These are phyloP conservation scores for Acomys russatus DNA, from an alignment of 2,797 vertebrate species.

Conservation along the genomic window DNA sequence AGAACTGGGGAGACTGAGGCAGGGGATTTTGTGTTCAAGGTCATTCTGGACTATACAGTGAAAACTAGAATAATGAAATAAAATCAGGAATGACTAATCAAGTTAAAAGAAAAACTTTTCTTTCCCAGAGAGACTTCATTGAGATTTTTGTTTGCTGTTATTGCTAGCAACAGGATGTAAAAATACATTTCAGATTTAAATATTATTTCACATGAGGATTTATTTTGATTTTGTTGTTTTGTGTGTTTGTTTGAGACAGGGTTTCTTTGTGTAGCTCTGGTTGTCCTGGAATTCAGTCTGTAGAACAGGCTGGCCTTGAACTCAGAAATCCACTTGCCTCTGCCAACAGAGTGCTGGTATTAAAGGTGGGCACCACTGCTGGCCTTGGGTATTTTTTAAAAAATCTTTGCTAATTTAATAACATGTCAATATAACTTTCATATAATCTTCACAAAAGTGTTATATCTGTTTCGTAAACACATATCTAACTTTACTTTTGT, in stretches of 20 bases:
- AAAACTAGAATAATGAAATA: neutral
- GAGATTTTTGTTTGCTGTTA: neutral
- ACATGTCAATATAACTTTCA: neutral
- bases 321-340: neutral
- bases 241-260: neutral
- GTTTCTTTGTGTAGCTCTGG: neutral
- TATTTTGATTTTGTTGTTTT: neutral
- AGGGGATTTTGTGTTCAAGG: neutral
- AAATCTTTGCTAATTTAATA: conserved; percentile 13
- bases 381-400: neutral
- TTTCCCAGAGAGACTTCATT: conserved; percentile 14
- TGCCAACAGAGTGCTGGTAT: neutral
- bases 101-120: conserved; percentile 17
- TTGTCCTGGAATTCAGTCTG: neutral
- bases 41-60: neutral
- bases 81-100: neutral
- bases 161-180: neutral
- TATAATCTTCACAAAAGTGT: neutral
- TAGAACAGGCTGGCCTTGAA: neutral
- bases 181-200: neutral
- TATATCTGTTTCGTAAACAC: neutral
- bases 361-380: neutral
- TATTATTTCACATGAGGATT: neutral
- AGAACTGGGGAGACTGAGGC: neutral
- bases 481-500: conserved; percentile 67